phyloP scores from a whole-genome alignment of 2,888 invertebrate genomes.

The Drosophila koepferae region DNA sequence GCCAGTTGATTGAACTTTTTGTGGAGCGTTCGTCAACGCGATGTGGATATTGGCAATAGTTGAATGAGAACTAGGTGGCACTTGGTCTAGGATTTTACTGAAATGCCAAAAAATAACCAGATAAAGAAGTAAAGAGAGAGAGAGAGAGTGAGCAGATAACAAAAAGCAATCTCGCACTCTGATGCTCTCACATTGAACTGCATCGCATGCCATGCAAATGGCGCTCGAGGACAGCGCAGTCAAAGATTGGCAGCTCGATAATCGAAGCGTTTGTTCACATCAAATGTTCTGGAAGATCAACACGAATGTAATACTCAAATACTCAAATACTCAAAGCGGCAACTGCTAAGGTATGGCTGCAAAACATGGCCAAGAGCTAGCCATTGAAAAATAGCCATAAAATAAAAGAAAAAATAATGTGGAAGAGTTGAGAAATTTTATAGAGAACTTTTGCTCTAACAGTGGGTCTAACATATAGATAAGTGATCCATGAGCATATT shows the following conservation, averaged over 20 bases:
- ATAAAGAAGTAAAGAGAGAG: neutral
- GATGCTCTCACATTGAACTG: conserved; percentile 19
- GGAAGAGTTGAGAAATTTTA: neutral
- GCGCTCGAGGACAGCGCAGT: conserved; percentile 22
- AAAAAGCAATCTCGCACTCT: conserved; percentile 33
- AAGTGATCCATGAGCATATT: neutral
- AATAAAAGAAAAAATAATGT: neutral
- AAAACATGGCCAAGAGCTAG: neutral
- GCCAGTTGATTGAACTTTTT: conserved; percentile 65
- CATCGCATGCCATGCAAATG: conserved; percentile 32
- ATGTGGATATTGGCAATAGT: neutral
- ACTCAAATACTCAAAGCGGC: too few relatives aligned
- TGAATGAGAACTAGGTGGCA: conserved; percentile 7
- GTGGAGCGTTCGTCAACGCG: conserved; percentile 24
- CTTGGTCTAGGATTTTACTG: conserved; percentile 35
- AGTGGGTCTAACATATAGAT: neutral
- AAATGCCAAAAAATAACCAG: conserved; percentile 18
- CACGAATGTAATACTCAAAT: conserved; percentile 8
- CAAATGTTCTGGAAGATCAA: conserved; percentile 46
- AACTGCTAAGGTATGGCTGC: neutral
- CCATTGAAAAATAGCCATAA: neutral
- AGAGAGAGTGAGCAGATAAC: neutral
- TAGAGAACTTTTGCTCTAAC: too few relatives aligned
- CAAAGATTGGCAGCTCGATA: conserved; percentile 36
- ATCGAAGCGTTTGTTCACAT: conserved; percentile 36